These are phyloP conservation scores for Catocala sponsa DNA, from an alignment of 2,888 invertebrate species.

Conservation along the genomic window DNA sequence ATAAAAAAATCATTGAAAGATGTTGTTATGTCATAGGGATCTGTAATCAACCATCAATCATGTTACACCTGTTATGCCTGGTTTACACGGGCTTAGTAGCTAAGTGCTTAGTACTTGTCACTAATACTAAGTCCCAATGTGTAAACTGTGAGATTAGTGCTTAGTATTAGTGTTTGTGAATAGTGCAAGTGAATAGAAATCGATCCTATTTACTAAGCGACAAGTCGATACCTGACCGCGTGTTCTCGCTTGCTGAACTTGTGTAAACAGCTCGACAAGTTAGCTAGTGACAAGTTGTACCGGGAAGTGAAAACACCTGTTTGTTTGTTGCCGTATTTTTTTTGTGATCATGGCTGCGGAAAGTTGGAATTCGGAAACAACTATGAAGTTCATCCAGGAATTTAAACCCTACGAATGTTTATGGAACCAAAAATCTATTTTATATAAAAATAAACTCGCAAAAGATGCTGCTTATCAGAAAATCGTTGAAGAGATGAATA, in stretches of 20 bases:
- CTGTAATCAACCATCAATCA: too few species aligned
- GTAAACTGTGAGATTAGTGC: slow-evolving; percentile 26
- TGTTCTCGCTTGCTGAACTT: slow-evolving; percentile 22
- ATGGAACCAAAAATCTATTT: not conserved
- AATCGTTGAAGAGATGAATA: slow-evolving; percentile 18
- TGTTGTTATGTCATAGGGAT: too few species aligned
- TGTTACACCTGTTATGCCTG: too few species aligned
- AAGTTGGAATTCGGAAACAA: slow-evolving; percentile 32
- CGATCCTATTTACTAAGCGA: slow-evolving; percentile 29
- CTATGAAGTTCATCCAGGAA: slow-evolving; percentile 30
- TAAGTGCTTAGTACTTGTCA: slow-evolving; percentile 31
- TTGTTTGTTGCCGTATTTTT: not conserved
- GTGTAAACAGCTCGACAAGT: slow-evolving; percentile 34
- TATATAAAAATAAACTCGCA: not conserved
- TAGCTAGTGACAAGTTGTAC: slow-evolving; percentile 32
- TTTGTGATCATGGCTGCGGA: slow-evolving; percentile 33
- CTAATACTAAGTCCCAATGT: slow-evolving; percentile 24
- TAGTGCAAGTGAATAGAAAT: slow-evolving; percentile 30
- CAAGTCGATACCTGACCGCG: slow-evolving; percentile 16
- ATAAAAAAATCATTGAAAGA: too few species aligned
- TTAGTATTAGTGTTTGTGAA: slow-evolving; percentile 27
- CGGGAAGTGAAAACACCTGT: slow-evolving; percentile 20
- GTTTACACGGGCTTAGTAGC: slow-evolving; percentile 24
- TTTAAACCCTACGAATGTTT: slow-evolving; percentile 23
- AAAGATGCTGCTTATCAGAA: slow-evolving; percentile 9